Evolutionary conservation across 2,888 invertebrate genomes (phyloP).

Genomic region (Eristalis pertinax): DNA sequence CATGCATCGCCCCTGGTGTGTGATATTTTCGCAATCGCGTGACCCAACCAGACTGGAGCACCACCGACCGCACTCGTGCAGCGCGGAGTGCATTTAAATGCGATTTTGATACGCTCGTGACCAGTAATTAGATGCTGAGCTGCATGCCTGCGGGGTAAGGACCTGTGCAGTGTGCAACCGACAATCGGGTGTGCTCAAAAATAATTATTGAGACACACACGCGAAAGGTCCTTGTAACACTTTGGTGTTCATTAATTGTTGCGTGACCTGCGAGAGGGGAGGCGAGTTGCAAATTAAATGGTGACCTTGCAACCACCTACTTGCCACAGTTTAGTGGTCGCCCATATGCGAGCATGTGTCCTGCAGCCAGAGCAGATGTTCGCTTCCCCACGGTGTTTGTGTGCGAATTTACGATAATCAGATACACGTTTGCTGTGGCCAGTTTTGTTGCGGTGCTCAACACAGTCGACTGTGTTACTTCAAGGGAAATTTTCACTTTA

Average conservation of each 20-base stretch:
- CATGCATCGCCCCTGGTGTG: background rate
- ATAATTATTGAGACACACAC: background rate
- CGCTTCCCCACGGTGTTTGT: background rate
- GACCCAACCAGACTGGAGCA: background rate
- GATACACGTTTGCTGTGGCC: background rate
- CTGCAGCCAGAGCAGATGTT: background rate
- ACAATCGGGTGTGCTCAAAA: background rate
- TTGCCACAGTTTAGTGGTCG: background rate
- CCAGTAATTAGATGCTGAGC: background rate
- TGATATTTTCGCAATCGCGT: background rate
- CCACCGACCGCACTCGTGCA: background rate
- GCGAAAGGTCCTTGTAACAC: background rate
- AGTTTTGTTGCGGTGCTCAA: background rate
- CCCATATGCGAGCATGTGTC: background rate
- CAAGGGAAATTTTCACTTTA: background rate
- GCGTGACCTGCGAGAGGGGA: background rate
- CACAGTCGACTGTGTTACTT: background rate
- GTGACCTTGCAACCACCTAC: background rate
- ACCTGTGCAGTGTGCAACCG: background rate
- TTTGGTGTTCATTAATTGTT: background rate
- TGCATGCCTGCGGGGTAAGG: background rate
- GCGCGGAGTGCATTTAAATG: background rate
- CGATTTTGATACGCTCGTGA: background rate
- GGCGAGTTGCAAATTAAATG: background rate
- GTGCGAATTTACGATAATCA: background rate